Base-by-base conservation (phyloP, 2,888 invertebrate species). In the Harmothoe impar region DNA sequence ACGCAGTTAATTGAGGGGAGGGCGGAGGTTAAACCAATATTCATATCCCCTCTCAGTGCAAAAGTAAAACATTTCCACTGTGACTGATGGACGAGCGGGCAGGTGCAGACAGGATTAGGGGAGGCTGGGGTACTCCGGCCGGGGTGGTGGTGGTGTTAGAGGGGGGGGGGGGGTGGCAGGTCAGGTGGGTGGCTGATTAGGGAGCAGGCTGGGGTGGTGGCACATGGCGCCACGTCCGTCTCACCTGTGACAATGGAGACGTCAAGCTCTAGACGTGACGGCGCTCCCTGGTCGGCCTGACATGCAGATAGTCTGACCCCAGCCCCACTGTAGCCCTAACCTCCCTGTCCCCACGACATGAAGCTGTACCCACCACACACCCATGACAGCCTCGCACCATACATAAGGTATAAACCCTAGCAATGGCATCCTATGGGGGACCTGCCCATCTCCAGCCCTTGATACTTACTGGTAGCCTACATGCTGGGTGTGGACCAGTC, bases 11-110 rank as follows among this genome's bases (percentile, higher is more conserved):
- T 89, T 89, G 89, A 89, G 81, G 81, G 25, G 52, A 77, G 77
- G 89, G 43, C 89, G n/a, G 72, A 51, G 89, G 89, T 89, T 89
- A 89, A 68, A 68, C 72, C 35, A 89, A 89, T 89, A 77, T 86
- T 12, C 52, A 52, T 89, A 89, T 86, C 25, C 17, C 20, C 86
- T 52, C 56, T 54, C n/a, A 78, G 25, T 20, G 31, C 31, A 56
- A 86, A 54, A 20, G 54, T 52, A 52, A 52, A 86, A n/a, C 51
- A 23, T 43, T 3, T 43, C 43, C 10, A 7, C 10, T 43, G 10
- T 20, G 52, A n/a, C 29, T 86, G 86, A 81, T 35, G 31, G 81
- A 81, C 81, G 81, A 35, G 23, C 0, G 10, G 81, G 35, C 81
- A 81, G 81, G 81, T 81, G 81, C 81, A 35, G 81, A n/a, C 72